Base-by-base conservation (phyloP, 1,140 invertebrate genomes). In the Drosophila prosaltans region DNA sequence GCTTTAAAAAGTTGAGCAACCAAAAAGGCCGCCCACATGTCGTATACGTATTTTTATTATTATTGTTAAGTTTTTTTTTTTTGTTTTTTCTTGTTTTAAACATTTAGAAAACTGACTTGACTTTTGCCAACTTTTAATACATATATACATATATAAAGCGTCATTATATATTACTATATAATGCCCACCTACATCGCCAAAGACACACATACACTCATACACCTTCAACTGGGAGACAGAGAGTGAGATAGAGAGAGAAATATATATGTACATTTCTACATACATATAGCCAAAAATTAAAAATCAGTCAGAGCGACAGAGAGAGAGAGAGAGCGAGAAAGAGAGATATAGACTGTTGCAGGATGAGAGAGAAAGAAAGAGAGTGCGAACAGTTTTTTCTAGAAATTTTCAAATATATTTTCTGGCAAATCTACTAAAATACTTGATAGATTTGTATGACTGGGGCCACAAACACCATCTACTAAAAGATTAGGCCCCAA, bases 331-430 rank as follows among this genome's bases (percentile, higher is more conserved):
- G 30, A 48, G 36, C 16, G 30, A 43, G 45, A 16, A 62, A 39
- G 65, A 65, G 59, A 26, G 65, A 64, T 16, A 16, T 32, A 24
- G 39, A n/a, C n/a, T 30, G 28, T 3, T 30, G 28, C 28, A 30
- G 30, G 30, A 51, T 26, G 16, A 51, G 48, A 24, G 40, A n/a
- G 30, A 39, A 24, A 51, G 45, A 16, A 62, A 39, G 65, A 65
- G 59, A 36, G 57, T 59, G 67, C 48, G 70, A 51, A 41, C 58
- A 40, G 62, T 78, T 78, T 80, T 60, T 88, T 88, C 83, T 88
- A 88, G 84, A 88, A 86, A 89, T 83, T 79, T 72, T 82, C 30
- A 72, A 82, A 83, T 71, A 74, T 84, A 74, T 84, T 72, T 78
- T 73, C 32, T 55, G 40, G 36, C 45, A 41, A 51, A 58, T 66